Conservation (phyloP, 92 coral and sea anemone species). For the Palythoa grandis region DNA sequence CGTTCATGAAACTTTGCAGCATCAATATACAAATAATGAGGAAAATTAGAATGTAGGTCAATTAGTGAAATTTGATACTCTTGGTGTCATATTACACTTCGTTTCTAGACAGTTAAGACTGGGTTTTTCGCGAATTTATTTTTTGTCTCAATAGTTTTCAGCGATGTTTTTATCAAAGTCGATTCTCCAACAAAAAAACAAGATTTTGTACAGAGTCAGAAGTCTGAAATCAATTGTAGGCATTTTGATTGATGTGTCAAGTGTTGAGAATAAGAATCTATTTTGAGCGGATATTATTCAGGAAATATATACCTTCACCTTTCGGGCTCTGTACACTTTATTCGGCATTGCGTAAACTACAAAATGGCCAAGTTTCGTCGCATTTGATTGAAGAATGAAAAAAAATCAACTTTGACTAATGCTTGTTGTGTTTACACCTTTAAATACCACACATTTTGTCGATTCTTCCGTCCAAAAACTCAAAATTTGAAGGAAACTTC, state of each 20-base stretch:
- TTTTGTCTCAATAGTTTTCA: not conserved
- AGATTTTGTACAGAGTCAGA: too few relatives aligned
- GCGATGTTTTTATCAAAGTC: not conserved
- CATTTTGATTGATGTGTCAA: not conserved
- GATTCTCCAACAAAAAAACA: not conserved
- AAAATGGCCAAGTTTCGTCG: not conserved
- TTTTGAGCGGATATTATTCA: not conserved
- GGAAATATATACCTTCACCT: not conserved
- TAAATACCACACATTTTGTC: not conserved
- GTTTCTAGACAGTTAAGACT: not conserved
- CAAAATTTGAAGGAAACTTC: not conserved
- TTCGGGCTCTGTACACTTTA: not conserved
- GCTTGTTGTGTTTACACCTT: not conserved
- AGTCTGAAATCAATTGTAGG: not conserved
- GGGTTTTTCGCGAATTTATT: not conserved
- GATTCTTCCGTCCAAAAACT: not conserved
- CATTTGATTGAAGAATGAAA: not conserved
- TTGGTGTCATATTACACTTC: not conserved
- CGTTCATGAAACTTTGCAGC: not conserved
- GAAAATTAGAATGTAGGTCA: not conserved
- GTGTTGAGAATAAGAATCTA: not conserved
- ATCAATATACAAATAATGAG: not conserved
- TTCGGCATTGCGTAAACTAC: not conserved
- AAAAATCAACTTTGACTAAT: constrained; percentile 5
- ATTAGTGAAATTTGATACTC: not conserved